A percentile compares a stretch with the other conserved stretches of the same genome.
These are phyloP conservation scores for Pharmacophagus antenor DNA, from an alignment of 2,888 invertebrate species.

Conservation along the genomic window DNA sequence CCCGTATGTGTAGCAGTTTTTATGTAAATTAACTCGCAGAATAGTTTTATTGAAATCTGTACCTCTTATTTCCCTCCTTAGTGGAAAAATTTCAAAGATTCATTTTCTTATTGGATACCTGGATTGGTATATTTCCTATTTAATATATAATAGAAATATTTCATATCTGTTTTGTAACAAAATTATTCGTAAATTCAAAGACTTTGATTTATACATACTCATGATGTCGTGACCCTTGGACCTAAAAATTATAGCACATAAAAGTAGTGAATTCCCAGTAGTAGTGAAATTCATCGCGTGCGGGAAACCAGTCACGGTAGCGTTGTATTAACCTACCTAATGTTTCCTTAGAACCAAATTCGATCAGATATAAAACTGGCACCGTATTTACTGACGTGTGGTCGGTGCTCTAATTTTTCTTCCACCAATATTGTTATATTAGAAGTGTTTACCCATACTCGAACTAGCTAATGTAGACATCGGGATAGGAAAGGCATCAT, in stretches of 20 bases:
- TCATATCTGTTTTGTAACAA: neutral
- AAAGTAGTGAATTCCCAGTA: slow-evolving; percentile 13
- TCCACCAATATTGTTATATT: neutral
- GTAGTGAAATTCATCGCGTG: slow-evolving; percentile 17
- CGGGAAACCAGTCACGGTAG: slow-evolving; percentile 16
- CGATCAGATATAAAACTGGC: slow-evolving; percentile 23
- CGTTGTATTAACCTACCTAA: slow-evolving; percentile 21
- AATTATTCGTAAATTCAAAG: neutral
- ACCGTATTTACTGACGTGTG: slow-evolving; percentile 4
- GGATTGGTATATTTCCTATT: no score
- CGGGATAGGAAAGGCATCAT: neutral
- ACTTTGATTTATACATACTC: neutral
- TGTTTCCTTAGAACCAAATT: slow-evolving; percentile 25
- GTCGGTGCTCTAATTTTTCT: slow-evolving; percentile 13
- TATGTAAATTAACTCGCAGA: no score
- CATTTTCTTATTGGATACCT: no score
- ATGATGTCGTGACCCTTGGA: neutral
- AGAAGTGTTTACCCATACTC: neutral
- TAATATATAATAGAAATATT: neutral
- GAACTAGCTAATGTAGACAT: neutral
- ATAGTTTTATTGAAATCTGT: no score
- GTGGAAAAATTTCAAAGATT: no score
- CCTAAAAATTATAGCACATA: neutral
- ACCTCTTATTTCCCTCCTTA: no score
- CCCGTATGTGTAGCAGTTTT: no score